Conservation (phyloP, 2,888 invertebrate species). For the Rhingia rostrata region DNA sequence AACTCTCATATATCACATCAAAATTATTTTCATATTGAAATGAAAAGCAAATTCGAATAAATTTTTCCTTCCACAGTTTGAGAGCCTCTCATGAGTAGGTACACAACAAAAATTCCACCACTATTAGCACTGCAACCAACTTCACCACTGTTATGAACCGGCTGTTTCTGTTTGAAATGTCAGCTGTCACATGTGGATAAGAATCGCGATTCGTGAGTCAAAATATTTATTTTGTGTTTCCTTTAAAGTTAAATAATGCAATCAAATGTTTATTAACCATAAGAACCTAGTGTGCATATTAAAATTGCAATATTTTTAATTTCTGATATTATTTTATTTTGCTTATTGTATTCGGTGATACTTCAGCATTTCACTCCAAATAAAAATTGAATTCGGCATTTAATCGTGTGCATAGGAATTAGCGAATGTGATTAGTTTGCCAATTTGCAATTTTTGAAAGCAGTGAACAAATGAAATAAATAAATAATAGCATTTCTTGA, state of each 20-base stretch:
- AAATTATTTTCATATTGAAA: too few relatives aligned
- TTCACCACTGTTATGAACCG: slow-evolving; percentile 57
- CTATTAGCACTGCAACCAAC: slow-evolving; percentile 36
- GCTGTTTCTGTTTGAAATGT: slow-evolving; percentile 38
- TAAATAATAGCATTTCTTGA: neutral
- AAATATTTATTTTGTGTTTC: neutral
- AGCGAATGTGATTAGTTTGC: neutral
- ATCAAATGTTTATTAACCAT: neutral
- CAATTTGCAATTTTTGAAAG: neutral
- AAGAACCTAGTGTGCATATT: neutral
- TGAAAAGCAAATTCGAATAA: too few relatives aligned
- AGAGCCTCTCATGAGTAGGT: slow-evolving; percentile 37
- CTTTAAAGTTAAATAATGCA: neutral
- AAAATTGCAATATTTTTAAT: slow-evolving; percentile 1
- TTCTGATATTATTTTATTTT: neutral
- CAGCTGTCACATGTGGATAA: slow-evolving; percentile 55
- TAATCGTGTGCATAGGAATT: too few relatives aligned
- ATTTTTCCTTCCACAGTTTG: slow-evolving; percentile 1
- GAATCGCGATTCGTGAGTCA: neutral
- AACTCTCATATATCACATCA: too few relatives aligned
- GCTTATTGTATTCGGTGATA: neutral
- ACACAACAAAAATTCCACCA: neutral
- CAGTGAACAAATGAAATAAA: slow-evolving; percentile 1
- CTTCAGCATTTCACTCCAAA: neutral
- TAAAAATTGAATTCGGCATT: neutral